These are phyloP conservation scores for Pelodiscus sinensis DNA, from an alignment of 2,113 vertebrate genomes.

Conservation along the genomic window DNA sequence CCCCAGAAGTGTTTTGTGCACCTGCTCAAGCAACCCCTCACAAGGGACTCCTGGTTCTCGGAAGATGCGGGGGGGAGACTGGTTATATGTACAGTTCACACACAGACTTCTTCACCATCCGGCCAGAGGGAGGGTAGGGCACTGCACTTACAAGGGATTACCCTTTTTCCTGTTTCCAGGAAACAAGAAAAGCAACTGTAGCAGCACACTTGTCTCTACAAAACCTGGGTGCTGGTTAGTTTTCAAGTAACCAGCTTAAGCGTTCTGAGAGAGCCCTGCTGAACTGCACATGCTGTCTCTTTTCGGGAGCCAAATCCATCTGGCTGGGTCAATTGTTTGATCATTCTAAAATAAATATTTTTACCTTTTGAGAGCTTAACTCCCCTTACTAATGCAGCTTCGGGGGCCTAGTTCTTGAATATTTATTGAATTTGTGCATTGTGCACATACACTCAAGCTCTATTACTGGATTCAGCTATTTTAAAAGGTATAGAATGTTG, in stretches of 20 bases:
- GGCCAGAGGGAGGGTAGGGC: not conserved
- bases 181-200: not conserved
- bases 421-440: conserved; percentile 42
- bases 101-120: too few relatives aligned
- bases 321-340: not conserved
- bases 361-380: fast-evolving
- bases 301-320: not conserved
- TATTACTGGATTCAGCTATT: too few relatives aligned
- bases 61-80: fast-evolving
- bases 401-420: not conserved
- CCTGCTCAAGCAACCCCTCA: not conserved
- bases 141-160: fast-evolving
- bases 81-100: fast-evolving
- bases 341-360: fast-evolving
- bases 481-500: not conserved
- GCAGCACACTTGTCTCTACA: not conserved
- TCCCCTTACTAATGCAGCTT: fast-evolving
- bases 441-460: not conserved
- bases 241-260: not conserved
- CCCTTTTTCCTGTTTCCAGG: not conserved
- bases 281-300: fast-evolving
- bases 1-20: not conserved
- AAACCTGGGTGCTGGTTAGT: fast-evolving
- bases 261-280: not conserved
- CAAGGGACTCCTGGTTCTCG: not conserved